phyloP scores from a whole-genome alignment of 2,113 vertebrate species.

The Megaptera novaeangliae region DNA sequence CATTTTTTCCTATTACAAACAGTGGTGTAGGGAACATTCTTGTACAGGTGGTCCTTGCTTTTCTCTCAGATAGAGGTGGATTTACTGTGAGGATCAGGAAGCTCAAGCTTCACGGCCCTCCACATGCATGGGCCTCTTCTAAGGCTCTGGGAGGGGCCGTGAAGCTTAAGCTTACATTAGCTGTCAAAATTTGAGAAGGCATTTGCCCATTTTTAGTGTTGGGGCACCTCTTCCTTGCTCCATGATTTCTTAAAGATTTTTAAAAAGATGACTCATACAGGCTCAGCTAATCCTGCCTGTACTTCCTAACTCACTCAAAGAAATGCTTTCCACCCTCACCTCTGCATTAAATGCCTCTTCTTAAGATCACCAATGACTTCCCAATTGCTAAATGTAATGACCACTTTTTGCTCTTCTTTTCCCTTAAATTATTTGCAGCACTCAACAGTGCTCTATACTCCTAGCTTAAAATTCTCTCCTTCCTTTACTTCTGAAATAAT shows the following conservation, averaged over 20 bases:
- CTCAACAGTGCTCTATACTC: background rate
- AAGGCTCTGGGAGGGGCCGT: background rate
- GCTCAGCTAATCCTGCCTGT: background rate
- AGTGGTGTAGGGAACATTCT: background rate
- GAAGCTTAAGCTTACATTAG: background rate
- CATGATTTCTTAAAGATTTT: background rate
- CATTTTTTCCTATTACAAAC: background rate
- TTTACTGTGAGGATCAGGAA: background rate
- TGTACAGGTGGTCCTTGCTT: background rate
- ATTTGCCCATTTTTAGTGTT: background rate
- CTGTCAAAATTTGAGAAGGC: background rate
- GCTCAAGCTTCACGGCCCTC: background rate
- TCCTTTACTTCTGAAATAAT: background rate
- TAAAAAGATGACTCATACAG: background rate
- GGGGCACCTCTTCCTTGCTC: background rate
- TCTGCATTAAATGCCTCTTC: background rate
- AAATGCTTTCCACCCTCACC: background rate
- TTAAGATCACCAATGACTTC: background rate
- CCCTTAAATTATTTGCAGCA: background rate
- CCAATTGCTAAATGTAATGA: background rate
- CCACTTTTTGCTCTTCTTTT: background rate
- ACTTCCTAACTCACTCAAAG: background rate
- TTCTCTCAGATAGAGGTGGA: background rate
- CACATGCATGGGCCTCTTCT: background rate
- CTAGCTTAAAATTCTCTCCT: background rate